Base-by-base conservation (phyloP, 2,888 invertebrate species). In the Stictocephala bisonia region DNA sequence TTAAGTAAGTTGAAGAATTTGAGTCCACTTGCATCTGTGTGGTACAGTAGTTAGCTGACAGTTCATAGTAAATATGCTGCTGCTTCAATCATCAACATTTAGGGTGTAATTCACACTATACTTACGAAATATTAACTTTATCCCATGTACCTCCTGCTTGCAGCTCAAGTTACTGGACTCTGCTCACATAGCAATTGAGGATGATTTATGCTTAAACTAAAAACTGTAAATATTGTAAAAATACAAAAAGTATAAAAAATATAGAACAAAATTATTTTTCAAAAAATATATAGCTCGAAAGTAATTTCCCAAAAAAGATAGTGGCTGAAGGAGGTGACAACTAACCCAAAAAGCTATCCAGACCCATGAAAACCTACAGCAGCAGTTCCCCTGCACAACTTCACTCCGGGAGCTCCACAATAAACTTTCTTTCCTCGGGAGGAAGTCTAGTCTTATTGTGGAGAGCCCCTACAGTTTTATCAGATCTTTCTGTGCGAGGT, bases 231-330 rank as follows among this genome's bases (percentile, higher is more conserved):
- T n/a, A n/a, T n/a, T 15, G 6, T 26, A 64, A 64, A 22, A 44
- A n/a, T 44, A 60, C 35, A 64, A 44, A 64, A 64, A 64, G 27
- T 64, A 64, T 44, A 64, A 44, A 64, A 64, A 64, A 64, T 60
- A 40, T 60, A 40, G 15, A 7, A 3, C 3, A 18, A 40, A 7
- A 60, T 60, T n/a, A 44, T 64, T 13, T 64, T 40, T 64, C 24
- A 44, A 9, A 26, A 44, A 60, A 41, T 44, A 41, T 64, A 64
- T 44, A 44, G 35, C 35, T 31, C 35, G 31, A 64, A 44, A 26
- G n/a, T n/a, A 64, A 24, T 64, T 64, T 27, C 64, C 64, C 20
- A 27, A 64, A 27, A 44, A 24, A 24, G 13, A n/a, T 9, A 64
- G 18, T 60, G 35, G 40, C 18, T 3, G 40, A 60, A 60, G 40